phyloP scores from a whole-genome alignment of 2,888 invertebrate species.

The Silvanus unidentatus region DNA sequence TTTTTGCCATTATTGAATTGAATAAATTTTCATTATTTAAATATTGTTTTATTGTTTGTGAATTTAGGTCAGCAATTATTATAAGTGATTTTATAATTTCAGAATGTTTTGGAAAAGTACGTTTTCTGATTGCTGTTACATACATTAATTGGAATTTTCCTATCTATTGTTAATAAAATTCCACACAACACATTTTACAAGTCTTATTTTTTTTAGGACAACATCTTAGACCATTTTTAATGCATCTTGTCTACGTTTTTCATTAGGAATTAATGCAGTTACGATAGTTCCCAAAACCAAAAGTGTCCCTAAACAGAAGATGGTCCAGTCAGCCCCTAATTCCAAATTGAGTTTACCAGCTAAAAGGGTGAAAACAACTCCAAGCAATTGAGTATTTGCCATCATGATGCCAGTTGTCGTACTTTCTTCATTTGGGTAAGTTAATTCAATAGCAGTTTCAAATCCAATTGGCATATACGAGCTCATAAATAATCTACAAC shows the following conservation, averaged over 20 bases:
- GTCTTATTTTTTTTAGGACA: too few species aligned
- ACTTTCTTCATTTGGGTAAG: conserved; percentile 32
- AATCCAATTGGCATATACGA: conserved; percentile 32
- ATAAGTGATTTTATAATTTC: too few species aligned
- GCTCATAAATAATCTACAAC: conserved; percentile 27
- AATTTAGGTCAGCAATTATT: too few species aligned
- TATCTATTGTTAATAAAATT: too few species aligned
- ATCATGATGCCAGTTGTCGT: conserved; percentile 32
- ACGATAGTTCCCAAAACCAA: conserved; percentile 19
- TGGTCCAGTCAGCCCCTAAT: conserved; percentile 19
- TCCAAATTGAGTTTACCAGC: conserved; percentile 19
- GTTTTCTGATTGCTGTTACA: too few species aligned
- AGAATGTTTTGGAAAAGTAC: too few species aligned
- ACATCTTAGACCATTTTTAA: too few species aligned
- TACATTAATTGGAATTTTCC: too few species aligned
- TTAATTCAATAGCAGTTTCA: conserved; percentile 32
- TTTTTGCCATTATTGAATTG: too few species aligned
- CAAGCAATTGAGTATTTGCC: conserved; percentile 28
- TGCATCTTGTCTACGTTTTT: conserved; percentile 18
- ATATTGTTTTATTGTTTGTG: too few species aligned
- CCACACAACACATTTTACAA: too few species aligned
- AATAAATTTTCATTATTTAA: too few species aligned
- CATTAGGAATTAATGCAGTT: conserved; percentile 21
- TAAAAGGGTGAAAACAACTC: conserved; percentile 24
- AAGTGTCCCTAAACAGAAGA: conserved; percentile 13